Base-by-base conservation (phyloP, 2,888 invertebrate genomes). In the Fissipunctia ypsillon region DNA sequence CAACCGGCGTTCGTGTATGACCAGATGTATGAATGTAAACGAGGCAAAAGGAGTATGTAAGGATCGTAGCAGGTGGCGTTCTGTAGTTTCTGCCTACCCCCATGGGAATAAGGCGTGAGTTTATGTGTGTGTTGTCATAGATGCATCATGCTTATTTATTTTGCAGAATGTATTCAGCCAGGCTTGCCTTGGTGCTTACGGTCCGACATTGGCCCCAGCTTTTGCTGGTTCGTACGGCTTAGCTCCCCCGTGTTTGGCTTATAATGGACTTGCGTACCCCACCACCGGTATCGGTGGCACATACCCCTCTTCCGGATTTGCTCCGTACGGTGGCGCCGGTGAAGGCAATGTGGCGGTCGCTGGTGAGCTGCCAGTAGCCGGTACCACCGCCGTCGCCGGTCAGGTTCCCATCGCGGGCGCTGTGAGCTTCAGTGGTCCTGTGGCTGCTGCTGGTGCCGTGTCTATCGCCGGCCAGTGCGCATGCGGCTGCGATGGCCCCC, bases 331-430 rank as follows among this genome's bases (percentile, higher is more conserved):
- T 3, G 85, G 85, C 7, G 73, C 71, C 1, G 79, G 78, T 56
- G 86, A 84, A 66, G 86, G 86, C 48, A 67, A 66, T 65, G 75
- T 86, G 28, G 68, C 67, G 76, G 85, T 69, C 74, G 85, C 66
- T 80, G 85, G 85, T 56, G 85, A 84, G 73, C 72, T 79, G 84
- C 88, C 68, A 52, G 81, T 83, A 43, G 75, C 86, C 19, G 91
- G 90, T 60, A 90, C 86, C 64, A 86, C 92, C 19, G 80, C 78
- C 7, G 77, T 87, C 22, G 78, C 83, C 1, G 89, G 89, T 35
- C 85, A 86, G 81, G 85, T 90, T 41, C 88, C 89, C 74, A 87
- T 89, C 80, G 85, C 88, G 76, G 89, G 89, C 0, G 83, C 81
- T 43, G 89, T 90, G n/a, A 77, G 76, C 57, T 90, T 86, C 74